Evolutionary conservation across 2,797 vertebrate species (phyloP).

Genomic region (Lacerta viridis): DNA sequence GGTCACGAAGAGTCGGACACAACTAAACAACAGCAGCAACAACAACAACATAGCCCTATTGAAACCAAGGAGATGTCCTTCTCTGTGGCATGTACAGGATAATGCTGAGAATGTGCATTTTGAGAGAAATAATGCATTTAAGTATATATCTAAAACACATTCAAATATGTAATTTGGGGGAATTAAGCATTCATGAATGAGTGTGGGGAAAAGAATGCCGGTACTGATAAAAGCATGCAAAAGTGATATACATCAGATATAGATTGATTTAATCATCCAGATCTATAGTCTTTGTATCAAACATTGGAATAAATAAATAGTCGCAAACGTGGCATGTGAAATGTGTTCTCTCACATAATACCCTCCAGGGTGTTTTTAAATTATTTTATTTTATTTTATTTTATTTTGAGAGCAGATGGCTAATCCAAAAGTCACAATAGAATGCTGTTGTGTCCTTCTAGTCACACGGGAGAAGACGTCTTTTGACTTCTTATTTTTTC

Average conservation of each 20-base stretch:
- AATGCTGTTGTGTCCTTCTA: slow-evolving; percentile 58
- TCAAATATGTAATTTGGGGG: not conserved
- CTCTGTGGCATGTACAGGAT: too few relatives aligned
- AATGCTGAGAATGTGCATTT: not conserved
- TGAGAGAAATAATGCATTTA: not conserved
- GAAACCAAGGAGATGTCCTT: too few relatives aligned
- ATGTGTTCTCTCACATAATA: slow-evolving; percentile 40
- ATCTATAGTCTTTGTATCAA: slow-evolving; percentile 29
- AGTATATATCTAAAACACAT: too few relatives aligned
- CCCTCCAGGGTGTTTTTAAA: slow-evolving; percentile 51
- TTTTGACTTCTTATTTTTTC: slow-evolving; percentile 12
- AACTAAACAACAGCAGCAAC: too few relatives aligned
- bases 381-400: slow-evolving; percentile 63
- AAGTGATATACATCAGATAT: not conserved
- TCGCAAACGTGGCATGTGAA: slow-evolving; percentile 43
- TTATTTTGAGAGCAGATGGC: slow-evolving; percentile 50
- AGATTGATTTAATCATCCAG: not conserved
- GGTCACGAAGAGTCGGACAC: too few relatives aligned
- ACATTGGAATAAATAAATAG: slow-evolving; percentile 29
- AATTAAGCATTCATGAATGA: too few relatives aligned
- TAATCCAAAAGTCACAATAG: slow-evolving; percentile 69
- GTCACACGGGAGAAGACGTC: slow-evolving; percentile 45
- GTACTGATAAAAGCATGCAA: not conserved
- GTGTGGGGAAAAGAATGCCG: not conserved
- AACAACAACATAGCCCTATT: too few relatives aligned